Percentiles rank a stretch among this genome's conserved stretches.
Evolutionary conservation across 2,113 vertebrate genomes (phyloP).

Genomic region (Anarrhichthys ocellatus): DNA sequence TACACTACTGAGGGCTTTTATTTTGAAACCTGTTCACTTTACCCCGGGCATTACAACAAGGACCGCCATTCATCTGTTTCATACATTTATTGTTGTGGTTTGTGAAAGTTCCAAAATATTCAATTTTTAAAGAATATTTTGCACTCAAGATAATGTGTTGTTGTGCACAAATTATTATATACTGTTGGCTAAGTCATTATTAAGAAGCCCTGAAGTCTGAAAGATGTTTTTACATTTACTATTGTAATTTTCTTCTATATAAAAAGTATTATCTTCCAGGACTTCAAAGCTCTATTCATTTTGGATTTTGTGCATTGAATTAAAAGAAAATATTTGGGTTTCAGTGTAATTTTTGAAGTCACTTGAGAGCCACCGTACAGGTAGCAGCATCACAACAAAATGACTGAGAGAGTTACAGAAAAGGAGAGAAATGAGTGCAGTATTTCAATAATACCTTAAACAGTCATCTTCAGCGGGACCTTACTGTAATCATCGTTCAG

Average conservation of each 20-base stretch:
- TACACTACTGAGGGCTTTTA: not conserved
- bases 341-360: not conserved
- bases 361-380: not conserved
- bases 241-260: not conserved
- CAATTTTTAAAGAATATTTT: not conserved
- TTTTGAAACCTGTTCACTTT: conserved; percentile 9
- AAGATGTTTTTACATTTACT: not conserved
- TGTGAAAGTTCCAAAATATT: not conserved
- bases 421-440: not conserved
- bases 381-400: not conserved
- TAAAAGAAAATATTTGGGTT: not conserved
- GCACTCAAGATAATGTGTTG: not conserved
- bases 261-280: not conserved
- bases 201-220: not conserved
- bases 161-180: not conserved
- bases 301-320: too few species aligned
- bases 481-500: not conserved
- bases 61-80: not conserved
- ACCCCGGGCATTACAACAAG: not conserved
- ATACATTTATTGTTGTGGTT: too few species aligned
- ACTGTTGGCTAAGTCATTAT: too few species aligned
- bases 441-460: not conserved
- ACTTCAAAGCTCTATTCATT: too few species aligned
- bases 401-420: not conserved
- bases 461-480: not conserved